phyloP scores from a whole-genome alignment of 1,140 invertebrate species.

The Pseudomyrmex gracilis region DNA sequence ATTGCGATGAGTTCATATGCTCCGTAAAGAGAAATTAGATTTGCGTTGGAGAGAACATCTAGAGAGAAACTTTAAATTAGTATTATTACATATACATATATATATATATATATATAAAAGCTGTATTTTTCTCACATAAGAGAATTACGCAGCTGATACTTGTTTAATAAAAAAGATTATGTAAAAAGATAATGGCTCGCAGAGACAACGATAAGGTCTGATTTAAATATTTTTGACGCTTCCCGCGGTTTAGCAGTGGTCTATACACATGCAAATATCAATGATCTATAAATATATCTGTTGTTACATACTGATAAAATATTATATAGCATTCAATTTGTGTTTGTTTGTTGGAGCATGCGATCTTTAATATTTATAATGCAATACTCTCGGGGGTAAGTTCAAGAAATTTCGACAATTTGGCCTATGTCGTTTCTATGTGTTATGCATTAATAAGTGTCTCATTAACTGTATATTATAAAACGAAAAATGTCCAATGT shows the following conservation, averaged over 20 bases:
- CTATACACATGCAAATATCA: constrained; percentile 26
- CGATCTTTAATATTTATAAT: background rate
- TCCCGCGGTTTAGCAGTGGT: constrained; percentile 22
- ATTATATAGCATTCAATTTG: constrained; percentile 15
- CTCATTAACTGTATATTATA: constrained; percentile 43
- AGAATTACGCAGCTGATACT: constrained; percentile 1
- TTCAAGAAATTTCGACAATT: constrained; percentile 2
- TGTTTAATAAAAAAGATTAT: constrained; percentile 2
- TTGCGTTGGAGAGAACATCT: background rate
- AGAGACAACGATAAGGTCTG: constrained; percentile 14
- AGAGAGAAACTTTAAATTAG: constrained; percentile 30
- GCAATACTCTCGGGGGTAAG: background rate
- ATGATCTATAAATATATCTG: constrained; percentile 35
- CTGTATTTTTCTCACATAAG: constrained; percentile 18
- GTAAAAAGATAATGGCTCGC: constrained; percentile 36
- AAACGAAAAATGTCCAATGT: constrained; percentile 17
- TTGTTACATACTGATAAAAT: constrained; percentile 28
- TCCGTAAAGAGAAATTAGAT: background rate
- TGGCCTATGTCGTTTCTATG: constrained; percentile 38
- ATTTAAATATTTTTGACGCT: constrained; percentile 24
- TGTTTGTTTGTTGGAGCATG: constrained; percentile 9
- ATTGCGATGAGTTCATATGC: constrained; percentile 41
- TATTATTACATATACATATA: background rate
- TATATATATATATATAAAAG: background rate
- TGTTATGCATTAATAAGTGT: constrained; percentile 11